phyloP scores from a whole-genome alignment of 2,113 vertebrate genomes.

The Gopherus evgoodei region DNA sequence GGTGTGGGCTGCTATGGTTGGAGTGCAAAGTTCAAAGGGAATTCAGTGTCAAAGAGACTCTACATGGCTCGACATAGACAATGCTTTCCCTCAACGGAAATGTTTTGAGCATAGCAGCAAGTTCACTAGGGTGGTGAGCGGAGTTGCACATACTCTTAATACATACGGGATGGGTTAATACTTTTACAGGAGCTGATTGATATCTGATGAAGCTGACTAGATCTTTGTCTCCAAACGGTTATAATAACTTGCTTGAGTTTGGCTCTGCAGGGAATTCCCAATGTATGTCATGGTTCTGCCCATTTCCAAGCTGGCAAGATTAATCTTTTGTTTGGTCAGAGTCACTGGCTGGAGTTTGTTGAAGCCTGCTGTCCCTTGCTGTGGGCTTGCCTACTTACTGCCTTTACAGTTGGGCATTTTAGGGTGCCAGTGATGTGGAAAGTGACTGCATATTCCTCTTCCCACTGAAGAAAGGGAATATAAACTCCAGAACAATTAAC shows the following conservation, averaged over 20 bases:
- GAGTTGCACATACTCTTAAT: background rate
- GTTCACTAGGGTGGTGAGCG: background rate
- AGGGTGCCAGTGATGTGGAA: background rate
- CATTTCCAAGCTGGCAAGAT: background rate
- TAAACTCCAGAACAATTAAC: background rate
- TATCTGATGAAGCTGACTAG: background rate
- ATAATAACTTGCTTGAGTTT: background rate
- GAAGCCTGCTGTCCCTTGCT: background rate
- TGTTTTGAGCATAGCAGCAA: background rate
- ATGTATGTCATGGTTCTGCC: background rate
- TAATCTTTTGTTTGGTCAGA: background rate
- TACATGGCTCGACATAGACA: background rate
- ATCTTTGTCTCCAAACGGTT: background rate
- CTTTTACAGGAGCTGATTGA: background rate
- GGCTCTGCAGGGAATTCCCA: background rate
- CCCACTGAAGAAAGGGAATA: background rate
- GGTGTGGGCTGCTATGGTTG: background rate
- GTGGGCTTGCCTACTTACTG: background rate
- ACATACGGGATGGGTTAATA: background rate
- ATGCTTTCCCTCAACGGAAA: background rate
- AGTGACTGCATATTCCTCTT: background rate
- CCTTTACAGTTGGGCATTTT: background rate
- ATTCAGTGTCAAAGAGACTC: background rate
- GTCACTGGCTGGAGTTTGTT: background rate
- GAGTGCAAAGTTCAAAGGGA: background rate